Base-by-base conservation (phyloP, 1,140 invertebrate species). In the Delia radicum region DNA sequence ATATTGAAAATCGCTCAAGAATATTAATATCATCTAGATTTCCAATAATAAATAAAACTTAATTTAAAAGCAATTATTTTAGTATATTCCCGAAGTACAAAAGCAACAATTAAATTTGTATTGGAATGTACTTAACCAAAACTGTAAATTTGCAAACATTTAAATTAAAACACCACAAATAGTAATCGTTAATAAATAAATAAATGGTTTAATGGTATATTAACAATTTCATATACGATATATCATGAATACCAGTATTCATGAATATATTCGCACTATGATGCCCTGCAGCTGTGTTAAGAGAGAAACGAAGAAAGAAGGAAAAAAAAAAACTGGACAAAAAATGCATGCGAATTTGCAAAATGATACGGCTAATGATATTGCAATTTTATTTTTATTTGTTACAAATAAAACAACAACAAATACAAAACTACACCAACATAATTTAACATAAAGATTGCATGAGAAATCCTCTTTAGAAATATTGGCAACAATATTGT, bases 341-440 rank as follows among this genome's bases (percentile, higher is more conserved):
- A 10, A 31, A 69, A 10, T 37, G 65, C 29, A 69, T 37, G 65
- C 29, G 21, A 69, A 69, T 69, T 69, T 69, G 65, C 65, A 69
- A 69, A n/a, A 69, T 69, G 65, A 69, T 69, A 21, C 65, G 29
- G 31, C 65, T 69, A 69, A 69, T 69, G 65, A 69, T 69, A 69
- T 69, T 33, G 65, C 65, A 69, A 69, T 69, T 69, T 69, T 33
- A n/a, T n/a, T 69, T 33, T 37, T 31, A 69, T 69, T 21, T 69
- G 65, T 69, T 33, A 69, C 65, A 69, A 69, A 69, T 69, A 69
- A 69, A 69, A 29, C n/a, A 31, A 31, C 63, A 29, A 69, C 29
- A 31, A 21, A 13, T 12, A 28, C 61, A 24, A n/a, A 37, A 21
- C 29, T 31, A n/a, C 6, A 7, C n/a, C 15, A 18, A 18, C 48